Conservation (phyloP, 2,113 vertebrate species). For the Periophthalmodon schlosseri region DNA sequence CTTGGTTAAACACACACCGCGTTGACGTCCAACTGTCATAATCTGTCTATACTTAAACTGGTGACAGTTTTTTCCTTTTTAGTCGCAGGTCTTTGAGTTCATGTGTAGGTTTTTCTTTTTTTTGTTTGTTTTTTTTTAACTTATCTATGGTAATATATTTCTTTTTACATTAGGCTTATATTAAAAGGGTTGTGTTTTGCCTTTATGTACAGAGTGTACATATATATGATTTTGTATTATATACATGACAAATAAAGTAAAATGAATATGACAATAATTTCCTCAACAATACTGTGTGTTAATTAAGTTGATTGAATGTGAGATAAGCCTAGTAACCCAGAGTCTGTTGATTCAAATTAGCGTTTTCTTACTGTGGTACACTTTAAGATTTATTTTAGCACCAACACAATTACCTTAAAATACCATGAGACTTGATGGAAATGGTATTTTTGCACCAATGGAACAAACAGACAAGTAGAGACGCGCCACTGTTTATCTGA, state of each 20-base stretch:
- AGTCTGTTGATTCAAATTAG: constrained; percentile 82
- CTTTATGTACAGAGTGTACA: constrained; percentile 25
- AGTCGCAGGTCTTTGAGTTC: not conserved
- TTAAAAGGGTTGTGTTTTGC: constrained; percentile 16
- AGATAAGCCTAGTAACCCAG: constrained; percentile 62
- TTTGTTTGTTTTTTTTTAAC: too few relatives aligned
- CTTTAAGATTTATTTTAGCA: not conserved
- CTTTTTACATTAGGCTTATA: constrained; percentile 7
- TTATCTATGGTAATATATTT: not conserved
- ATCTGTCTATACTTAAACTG: not conserved
- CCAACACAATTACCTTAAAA: constrained; percentile 20
- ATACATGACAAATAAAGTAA: constrained; percentile 53
- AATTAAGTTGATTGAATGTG: not conserved
- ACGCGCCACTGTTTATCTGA: not conserved
- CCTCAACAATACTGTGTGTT: not conserved
- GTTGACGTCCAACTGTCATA: not conserved
- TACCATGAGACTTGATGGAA: constrained; percentile 47
- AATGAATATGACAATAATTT: not conserved
- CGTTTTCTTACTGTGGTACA: not conserved
- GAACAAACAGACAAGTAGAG: constrained; percentile 3
- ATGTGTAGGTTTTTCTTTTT: constrained; percentile 2
- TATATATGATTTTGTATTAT: constrained; percentile 51
- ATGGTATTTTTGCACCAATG: constrained; percentile 32
- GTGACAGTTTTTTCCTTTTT: constrained; percentile 3
- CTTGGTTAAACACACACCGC: not conserved